phyloP scores from a whole-genome alignment of 2,797 vertebrate species.

The Falco cherrug region DNA sequence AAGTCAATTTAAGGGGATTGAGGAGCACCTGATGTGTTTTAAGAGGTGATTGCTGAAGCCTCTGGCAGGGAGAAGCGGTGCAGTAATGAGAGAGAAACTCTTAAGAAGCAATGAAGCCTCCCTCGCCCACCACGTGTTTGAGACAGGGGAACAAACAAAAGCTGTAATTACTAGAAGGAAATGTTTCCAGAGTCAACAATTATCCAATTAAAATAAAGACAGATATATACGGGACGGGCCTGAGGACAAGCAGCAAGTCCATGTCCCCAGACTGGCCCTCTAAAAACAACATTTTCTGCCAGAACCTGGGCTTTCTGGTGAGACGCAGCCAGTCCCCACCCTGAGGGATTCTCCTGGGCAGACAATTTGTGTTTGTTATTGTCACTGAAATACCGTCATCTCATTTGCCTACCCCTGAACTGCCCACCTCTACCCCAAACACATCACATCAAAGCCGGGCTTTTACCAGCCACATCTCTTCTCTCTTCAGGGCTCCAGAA shows the following conservation, averaged over 20 bases:
- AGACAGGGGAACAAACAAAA: background rate
- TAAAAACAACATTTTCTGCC: background rate
- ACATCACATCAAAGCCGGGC: background rate
- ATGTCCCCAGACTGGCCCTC: background rate
- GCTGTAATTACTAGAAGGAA: constrained; percentile 33
- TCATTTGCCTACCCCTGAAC: background rate
- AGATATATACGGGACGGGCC: background rate
- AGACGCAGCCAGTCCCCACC: background rate
- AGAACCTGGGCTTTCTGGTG: background rate
- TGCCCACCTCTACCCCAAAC: background rate
- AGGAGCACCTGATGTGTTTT: background rate
- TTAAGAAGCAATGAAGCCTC: background rate
- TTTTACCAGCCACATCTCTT: background rate
- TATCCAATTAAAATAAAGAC: constrained; percentile 34
- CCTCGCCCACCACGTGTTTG: background rate
- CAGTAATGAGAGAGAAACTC: background rate
- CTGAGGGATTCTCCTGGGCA: background rate
- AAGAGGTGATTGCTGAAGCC: background rate
- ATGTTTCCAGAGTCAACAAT: background rate
- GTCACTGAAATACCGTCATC: background rate
- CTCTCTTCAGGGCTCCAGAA: background rate
- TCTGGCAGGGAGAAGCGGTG: background rate
- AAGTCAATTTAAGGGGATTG: background rate
- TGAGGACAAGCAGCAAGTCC: background rate
- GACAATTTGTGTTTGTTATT: background rate